These are phyloP conservation scores for Halcyon badia DNA, from an alignment of 2,797 vertebrate genomes.

Conservation along the genomic window DNA sequence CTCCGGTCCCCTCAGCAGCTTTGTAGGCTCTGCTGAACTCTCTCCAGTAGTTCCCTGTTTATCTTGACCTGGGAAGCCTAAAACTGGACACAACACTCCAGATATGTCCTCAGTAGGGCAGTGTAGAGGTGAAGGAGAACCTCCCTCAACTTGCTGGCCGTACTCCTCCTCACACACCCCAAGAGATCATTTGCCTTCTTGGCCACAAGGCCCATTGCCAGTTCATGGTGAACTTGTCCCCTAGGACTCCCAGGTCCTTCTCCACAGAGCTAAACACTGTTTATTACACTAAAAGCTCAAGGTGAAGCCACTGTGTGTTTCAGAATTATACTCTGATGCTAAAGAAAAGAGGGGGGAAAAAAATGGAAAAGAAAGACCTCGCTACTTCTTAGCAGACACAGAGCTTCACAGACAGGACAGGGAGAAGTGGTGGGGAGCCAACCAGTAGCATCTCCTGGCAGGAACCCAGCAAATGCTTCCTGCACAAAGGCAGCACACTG, in stretches of 20 bases:
- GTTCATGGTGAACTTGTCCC: neutral
- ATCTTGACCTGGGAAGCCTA: neutral
- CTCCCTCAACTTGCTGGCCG: neutral
- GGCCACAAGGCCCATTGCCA: neutral
- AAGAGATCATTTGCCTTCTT: neutral
- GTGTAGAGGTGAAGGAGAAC: neutral
- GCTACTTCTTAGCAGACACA: neutral
- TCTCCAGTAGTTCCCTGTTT: neutral
- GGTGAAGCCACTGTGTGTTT: neutral
- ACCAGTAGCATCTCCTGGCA: rapidly evolving
- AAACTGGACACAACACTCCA: neutral
- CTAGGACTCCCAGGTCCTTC: neutral
- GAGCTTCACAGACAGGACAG: neutral
- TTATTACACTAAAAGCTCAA: neutral
- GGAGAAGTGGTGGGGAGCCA: neutral
- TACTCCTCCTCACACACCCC: neutral
- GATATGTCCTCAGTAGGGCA: neutral
- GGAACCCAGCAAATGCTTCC: neutral
- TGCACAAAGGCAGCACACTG: rapidly evolving
- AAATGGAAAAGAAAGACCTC: neutral
- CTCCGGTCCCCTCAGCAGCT: neutral
- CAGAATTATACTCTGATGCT: neutral
- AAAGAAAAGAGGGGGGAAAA: neutral
- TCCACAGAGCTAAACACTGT: neutral
- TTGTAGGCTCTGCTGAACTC: neutral